Conservation (phyloP, 2,888 invertebrate species). For the Trissoscelio sp. region DNA sequence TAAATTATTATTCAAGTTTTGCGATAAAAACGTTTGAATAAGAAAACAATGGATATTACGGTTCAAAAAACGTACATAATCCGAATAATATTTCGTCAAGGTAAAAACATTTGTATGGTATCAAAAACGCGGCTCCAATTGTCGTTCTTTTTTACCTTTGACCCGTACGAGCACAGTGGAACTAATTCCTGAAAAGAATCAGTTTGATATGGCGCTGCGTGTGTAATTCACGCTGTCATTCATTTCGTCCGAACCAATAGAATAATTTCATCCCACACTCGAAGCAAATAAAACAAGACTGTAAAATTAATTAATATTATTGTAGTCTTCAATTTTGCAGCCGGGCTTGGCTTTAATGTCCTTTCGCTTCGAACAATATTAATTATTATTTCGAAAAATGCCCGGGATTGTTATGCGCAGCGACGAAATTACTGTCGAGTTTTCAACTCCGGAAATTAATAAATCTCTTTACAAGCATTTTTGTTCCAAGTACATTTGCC, state of each 20-base stretch:
- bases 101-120: constrained; percentile 1
- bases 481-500: not conserved
- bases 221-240: not conserved
- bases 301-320: constrained; percentile 3
- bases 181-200: not conserved
- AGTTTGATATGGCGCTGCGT: not conserved
- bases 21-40: no score
- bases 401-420: not conserved
- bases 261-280: not conserved
- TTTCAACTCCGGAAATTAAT: not conserved
- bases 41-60: no score
- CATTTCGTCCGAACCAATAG: not conserved
- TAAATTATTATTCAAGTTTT: no score
- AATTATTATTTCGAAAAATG: not conserved
- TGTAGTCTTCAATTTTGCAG: not conserved
- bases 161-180: not conserved
- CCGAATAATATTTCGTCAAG: not conserved
- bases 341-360: no score
- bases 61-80: no score
- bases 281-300: not conserved
- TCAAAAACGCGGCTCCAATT: not conserved
- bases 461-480: not conserved
- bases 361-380: not conserved
- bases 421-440: not conserved
- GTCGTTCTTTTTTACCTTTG: not conserved